A percentile compares a stretch with the other conserved stretches of the same genome.
phyloP scores from a whole-genome alignment of 2,797 vertebrate genomes.

The Epinephelus coioides region DNA sequence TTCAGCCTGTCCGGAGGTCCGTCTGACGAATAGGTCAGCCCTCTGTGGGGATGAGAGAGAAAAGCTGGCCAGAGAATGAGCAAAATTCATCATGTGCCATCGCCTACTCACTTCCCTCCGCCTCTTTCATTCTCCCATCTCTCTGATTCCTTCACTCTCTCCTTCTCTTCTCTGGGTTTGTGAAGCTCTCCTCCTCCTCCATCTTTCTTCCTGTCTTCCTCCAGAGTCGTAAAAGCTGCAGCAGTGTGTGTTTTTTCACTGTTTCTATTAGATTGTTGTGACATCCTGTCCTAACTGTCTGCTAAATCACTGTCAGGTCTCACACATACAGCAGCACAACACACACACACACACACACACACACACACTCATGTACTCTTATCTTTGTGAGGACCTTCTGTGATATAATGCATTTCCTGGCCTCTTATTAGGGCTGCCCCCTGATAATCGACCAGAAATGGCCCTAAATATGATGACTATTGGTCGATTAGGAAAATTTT shows the following conservation, averaged over 20 bases:
- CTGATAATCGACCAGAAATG: too few species aligned
- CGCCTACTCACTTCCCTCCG: not conserved
- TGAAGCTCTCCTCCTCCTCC: not conserved
- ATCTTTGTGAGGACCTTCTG: too few species aligned
- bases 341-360: not conserved
- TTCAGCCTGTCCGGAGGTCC: conserved; percentile 58
- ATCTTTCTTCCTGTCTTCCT: conserved; percentile 5
- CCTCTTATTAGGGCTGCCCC: too few species aligned
- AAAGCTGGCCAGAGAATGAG: conserved; percentile 49
- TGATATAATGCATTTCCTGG: too few species aligned
- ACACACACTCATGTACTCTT: not conserved
- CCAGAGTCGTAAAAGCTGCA: not conserved
- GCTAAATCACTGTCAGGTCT: conserved; percentile 6
- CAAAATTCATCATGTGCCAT: conserved; percentile 63
- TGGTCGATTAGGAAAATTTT: too few species aligned
- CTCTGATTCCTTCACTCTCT: not conserved
- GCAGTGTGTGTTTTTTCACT: conserved; percentile 10
- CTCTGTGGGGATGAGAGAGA: conserved; percentile 53
- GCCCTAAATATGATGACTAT: too few species aligned
- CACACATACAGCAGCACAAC: not conserved
- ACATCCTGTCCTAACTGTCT: conserved; percentile 28
- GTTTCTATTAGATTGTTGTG: conserved; percentile 26
- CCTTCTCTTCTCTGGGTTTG: not conserved
- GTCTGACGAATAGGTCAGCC: conserved; percentile 68
- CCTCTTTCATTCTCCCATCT: not conserved